Base-by-base conservation (phyloP, 2,797 vertebrate species). In the Tadarida brasiliensis region DNA sequence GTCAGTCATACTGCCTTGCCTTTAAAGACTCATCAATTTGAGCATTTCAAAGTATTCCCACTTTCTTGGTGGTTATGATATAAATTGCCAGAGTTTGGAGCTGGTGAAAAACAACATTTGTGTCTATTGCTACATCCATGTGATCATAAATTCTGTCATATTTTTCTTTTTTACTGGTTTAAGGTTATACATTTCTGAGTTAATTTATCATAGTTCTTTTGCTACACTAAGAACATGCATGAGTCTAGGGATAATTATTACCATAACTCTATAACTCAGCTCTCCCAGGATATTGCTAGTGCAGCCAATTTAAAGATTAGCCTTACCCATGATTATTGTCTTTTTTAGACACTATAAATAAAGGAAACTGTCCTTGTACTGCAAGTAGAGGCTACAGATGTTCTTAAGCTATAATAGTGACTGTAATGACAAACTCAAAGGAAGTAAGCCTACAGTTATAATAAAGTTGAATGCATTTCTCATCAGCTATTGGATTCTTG, bases 131-230 rank as follows among this genome's bases (percentile, higher is more conserved):
- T 89, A 73, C 0, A 17, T 73, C 22, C 30, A 67, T 73, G 16
- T 77, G 57, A 82, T 91, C 77, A 84, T 24, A 84, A 56, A 59
- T 95, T 88, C 26, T 74, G 47, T 68, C 11, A 28, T 82, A 63
- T 51, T 77, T 96, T 95, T 93, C 20, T 94, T 78, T 33, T 73
- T 87, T 83, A 70, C 16, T 82, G 4, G 20, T 70, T 96, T 92
- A 94, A 84, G 11, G 14, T 74, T 87, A 67, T 80, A 68, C 7
- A 39, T 56, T 67, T 92, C 15, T 88, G 33, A 80, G 24, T 83
- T 80, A 71, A 47, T 76, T 83, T 76, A 71, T 93, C 44, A 61
- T 77, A 56, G 59, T 82, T 94, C 2, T 61, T 28, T 81, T 93
- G 67, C 15, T 71, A 19, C 39, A 85, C 44, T 80, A 54, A 56